phyloP scores from a whole-genome alignment of 2,888 invertebrate genomes.

The Rhorus exstirpatorius region DNA sequence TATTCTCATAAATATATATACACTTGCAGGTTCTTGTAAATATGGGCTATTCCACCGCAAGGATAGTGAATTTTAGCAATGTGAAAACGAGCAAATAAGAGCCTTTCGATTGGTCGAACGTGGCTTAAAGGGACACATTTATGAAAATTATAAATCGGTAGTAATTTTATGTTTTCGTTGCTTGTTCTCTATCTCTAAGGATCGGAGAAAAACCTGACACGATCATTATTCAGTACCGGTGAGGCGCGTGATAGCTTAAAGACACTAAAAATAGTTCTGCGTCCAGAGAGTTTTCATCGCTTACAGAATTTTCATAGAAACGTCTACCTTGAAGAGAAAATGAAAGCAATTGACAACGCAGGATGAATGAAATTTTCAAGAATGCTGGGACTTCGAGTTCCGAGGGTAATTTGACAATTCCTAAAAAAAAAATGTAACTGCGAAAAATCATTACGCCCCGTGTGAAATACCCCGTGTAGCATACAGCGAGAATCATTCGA shows the following conservation, averaged over 20 bases:
- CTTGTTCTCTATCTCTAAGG: too few relatives aligned
- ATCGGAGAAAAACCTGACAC: too few relatives aligned
- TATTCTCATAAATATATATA: background rate
- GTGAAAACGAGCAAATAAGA: too few relatives aligned
- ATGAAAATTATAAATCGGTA: too few relatives aligned
- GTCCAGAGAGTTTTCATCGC: too few relatives aligned
- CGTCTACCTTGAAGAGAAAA: background rate
- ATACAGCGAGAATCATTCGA: background rate
- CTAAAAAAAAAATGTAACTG: background rate
- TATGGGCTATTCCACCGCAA: background rate
- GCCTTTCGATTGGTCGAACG: too few relatives aligned
- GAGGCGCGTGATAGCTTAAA: too few relatives aligned
- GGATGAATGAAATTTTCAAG: background rate
- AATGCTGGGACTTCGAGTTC: background rate
- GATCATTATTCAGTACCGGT: too few relatives aligned
- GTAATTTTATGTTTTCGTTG: too few relatives aligned
- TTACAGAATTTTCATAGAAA: too few relatives aligned
- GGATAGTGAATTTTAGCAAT: background rate
- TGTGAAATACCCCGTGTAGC: background rate
- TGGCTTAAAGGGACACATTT: too few relatives aligned
- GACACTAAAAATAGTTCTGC: too few relatives aligned
- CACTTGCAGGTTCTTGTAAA: background rate
- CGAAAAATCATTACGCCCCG: background rate
- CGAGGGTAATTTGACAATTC: background rate
- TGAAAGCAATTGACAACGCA: background rate